Evolutionary conservation across 2,888 invertebrate species (phyloP).

Genomic region (Liposcelis brunnea): DNA sequence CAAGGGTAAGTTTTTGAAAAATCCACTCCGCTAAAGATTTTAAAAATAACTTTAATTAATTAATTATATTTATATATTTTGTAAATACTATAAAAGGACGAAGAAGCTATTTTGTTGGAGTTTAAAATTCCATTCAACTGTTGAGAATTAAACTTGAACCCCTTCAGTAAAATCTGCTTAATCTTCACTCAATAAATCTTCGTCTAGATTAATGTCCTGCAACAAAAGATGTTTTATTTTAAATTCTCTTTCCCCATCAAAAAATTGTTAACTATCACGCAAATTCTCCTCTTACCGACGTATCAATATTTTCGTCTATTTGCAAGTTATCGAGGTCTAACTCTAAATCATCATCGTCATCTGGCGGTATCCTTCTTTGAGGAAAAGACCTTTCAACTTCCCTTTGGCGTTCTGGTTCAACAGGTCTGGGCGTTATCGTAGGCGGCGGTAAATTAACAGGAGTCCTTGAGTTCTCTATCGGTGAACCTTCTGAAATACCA

Average conservation of each 20-base stretch:
- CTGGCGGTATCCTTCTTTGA: constrained; percentile 17
- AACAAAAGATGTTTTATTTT: constrained; percentile 21
- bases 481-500: constrained; percentile 8
- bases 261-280: background rate
- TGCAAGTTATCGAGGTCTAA: constrained; percentile 66
- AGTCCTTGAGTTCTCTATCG: constrained; percentile 5
- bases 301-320: constrained; percentile 62
- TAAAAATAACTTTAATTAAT: too few species aligned
- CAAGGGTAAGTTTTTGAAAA: too few species aligned
- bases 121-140: too few species aligned
- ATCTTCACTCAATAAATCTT: constrained; percentile 48
- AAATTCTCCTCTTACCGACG: constrained; percentile 37
- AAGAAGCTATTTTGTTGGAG: too few species aligned
- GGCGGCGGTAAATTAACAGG: constrained; percentile 9
- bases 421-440: constrained; percentile 10
- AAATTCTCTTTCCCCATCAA: background rate
- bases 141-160: too few species aligned
- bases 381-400: background rate
- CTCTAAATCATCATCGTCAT: constrained; percentile 56
- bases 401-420: background rate
- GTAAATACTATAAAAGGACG: too few species aligned
- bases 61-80: too few species aligned
- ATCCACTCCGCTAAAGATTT: too few species aligned
- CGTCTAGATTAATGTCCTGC: constrained; percentile 56
- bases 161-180: constrained; percentile 14